Evolutionary conservation across 1,140 invertebrate genomes (phyloP).

Genomic region (Oryctes rhinoceros): DNA sequence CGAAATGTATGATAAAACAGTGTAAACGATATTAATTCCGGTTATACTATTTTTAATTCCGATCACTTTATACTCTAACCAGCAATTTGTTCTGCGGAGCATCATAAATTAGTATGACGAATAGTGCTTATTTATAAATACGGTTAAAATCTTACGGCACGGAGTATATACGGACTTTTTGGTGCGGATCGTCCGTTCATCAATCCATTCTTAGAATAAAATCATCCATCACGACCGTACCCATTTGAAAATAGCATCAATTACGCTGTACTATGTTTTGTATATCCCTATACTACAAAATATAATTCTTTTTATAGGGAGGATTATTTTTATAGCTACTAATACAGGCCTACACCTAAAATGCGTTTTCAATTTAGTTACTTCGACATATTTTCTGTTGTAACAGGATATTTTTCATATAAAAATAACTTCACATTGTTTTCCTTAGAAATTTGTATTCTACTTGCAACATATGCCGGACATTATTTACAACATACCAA

Average conservation of each 20-base stretch:
- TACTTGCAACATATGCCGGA: no score
- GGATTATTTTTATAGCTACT: not conserved
- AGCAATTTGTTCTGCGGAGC: not conserved
- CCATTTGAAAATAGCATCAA: slow-evolving; percentile 15
- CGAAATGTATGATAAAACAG: no score
- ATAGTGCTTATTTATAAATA: slow-evolving; percentile 10
- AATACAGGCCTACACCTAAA: no score
- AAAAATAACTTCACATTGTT: no score
- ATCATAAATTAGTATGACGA: slow-evolving; percentile 22
- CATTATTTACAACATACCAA: no score
- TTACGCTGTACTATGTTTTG: not conserved
- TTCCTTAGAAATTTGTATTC: no score
- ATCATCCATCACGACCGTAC: slow-evolving; percentile 4
- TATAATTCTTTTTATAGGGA: slow-evolving; percentile 15
- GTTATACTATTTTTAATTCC: not conserved
- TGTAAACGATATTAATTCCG: no score
- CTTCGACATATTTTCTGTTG: no score
- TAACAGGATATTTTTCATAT: no score
- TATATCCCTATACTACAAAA: not conserved
- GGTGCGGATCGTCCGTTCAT: not conserved
- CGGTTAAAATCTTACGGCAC: slow-evolving; percentile 1
- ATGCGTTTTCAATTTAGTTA: no score
- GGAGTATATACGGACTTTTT: not conserved
- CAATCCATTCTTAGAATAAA: slow-evolving; percentile 19
- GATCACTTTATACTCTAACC: not conserved